Conservation (phyloP, 2,113 vertebrate species). For the Taxidea taxus region DNA sequence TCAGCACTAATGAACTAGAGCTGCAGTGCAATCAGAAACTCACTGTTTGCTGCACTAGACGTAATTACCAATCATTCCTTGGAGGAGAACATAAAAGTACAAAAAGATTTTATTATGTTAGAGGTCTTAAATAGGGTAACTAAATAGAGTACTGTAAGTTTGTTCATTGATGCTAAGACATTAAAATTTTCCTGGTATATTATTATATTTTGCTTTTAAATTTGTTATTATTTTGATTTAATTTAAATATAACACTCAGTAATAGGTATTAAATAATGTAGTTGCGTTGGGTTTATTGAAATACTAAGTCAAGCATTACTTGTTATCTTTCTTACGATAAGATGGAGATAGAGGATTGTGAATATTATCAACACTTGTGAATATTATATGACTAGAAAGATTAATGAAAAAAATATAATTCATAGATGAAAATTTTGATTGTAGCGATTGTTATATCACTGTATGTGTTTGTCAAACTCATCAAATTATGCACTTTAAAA, state of each 20-base stretch:
- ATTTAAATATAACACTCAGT: background rate
- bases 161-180: background rate
- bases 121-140: slow-evolving; percentile 19
- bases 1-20: slow-evolving; percentile 27
- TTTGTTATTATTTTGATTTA: background rate
- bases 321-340: slow-evolving; percentile 19
- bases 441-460: background rate
- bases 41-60: background rate
- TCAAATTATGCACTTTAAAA: background rate
- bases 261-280: background rate
- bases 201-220: slow-evolving; percentile 5
- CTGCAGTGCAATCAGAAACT: slow-evolving; percentile 36
- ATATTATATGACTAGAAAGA: background rate
- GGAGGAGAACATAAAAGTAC: slow-evolving; percentile 18
- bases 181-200: background rate
- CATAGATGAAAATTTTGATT: background rate
- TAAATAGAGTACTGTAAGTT: slow-evolving; percentile 16
- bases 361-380: background rate
- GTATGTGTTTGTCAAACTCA: background rate
- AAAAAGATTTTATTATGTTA: slow-evolving; percentile 41
- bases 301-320: background rate
- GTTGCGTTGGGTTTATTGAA: slow-evolving; percentile 2
- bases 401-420: background rate
- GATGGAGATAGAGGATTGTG: background rate
- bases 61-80: slow-evolving; percentile 37